A percentile compares a stretch with the other conserved stretches of the same genome.
phyloP scores from a whole-genome alignment of 2,888 invertebrate species.

The Amphipyra berbera region DNA sequence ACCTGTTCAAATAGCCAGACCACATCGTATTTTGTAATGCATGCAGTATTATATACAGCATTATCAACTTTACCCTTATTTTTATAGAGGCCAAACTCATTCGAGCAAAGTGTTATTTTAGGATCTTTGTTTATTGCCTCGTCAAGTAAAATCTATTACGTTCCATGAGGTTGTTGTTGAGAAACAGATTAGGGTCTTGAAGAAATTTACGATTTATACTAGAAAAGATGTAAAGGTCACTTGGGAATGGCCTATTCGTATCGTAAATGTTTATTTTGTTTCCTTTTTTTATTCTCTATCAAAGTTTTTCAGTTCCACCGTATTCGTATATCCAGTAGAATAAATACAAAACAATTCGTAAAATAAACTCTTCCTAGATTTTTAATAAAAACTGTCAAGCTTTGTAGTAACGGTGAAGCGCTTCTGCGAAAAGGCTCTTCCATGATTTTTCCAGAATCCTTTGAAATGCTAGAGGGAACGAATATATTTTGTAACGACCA shows the following conservation, averaged over 20 bases:
- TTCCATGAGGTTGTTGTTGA: constrained; percentile 1
- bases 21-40: background rate
- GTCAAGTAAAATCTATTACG: constrained; percentile 29
- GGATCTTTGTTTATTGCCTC: constrained; percentile 18
- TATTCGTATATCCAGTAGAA: background rate
- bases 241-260: background rate
- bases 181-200: constrained; percentile 20
- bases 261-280: background rate
- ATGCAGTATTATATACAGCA: background rate
- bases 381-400: background rate
- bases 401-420: background rate
- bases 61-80: background rate
- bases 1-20: too few species aligned
- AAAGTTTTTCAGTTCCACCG: background rate
- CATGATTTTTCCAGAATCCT: background rate
- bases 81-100: background rate
- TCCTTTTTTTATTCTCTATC: background rate
- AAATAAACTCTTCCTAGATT: background rate
- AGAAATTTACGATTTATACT: constrained; percentile 13
- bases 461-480: constrained; percentile 9
- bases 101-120: background rate
- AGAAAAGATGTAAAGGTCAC: background rate
- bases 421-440: background rate
- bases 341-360: too few species aligned
- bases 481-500: background rate